These are phyloP conservation scores for Thamnophis sirtalis DNA, from an alignment of 2,113 vertebrate species.

Conservation along the genomic window DNA sequence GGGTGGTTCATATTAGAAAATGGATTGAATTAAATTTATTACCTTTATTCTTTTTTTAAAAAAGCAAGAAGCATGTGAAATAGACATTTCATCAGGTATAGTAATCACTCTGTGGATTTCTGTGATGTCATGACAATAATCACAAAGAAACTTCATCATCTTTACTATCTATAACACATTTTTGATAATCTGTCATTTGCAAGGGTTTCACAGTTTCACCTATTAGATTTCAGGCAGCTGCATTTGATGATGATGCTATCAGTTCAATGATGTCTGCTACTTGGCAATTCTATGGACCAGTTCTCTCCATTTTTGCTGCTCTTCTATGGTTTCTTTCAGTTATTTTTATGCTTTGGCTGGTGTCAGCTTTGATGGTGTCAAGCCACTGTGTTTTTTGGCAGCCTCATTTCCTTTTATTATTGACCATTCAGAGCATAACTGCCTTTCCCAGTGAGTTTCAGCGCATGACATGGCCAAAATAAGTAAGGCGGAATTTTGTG, in stretches of 20 bases:
- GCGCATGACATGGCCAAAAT: neutral
- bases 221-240: neutral
- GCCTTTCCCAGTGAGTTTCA: neutral
- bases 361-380: neutral
- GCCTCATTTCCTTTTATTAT: neutral
- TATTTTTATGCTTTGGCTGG: neutral
- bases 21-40: neutral
- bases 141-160: neutral
- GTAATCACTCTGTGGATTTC: neutral
- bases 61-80: neutral
- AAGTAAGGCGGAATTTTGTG: neutral
- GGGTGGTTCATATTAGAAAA: neutral
- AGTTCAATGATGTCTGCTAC: neutral
- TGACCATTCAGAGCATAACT: neutral
- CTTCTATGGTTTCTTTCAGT: neutral
- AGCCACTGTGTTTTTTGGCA: neutral
- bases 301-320: neutral
- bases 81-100: neutral
- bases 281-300: neutral
- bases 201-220: neutral
- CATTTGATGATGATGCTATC: neutral
- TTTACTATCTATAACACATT: neutral
- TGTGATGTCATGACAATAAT: neutral
- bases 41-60: neutral
- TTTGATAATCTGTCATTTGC: neutral